phyloP scores from a whole-genome alignment of 2,113 vertebrate genomes.

The Psophia crepitans region DNA sequence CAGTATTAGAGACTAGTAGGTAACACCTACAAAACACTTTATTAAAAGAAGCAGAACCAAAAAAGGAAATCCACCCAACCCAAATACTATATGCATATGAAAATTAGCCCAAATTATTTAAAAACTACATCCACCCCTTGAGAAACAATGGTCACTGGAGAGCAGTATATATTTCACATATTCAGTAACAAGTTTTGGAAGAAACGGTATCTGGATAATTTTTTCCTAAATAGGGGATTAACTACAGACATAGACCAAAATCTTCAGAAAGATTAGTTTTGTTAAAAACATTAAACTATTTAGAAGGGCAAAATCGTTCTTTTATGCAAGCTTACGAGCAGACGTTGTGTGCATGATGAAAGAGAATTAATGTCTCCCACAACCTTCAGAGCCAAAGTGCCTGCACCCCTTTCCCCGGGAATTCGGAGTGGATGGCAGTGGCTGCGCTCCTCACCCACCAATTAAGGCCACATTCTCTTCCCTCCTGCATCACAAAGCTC shows the following conservation, averaged over 20 bases:
- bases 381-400: not conserved
- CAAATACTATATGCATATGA: not conserved
- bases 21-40: not conserved
- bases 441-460: not conserved
- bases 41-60: not conserved
- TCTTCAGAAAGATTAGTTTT: not conserved
- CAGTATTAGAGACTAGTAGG: not conserved
- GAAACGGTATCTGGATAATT: not conserved
- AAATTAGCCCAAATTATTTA: not conserved
- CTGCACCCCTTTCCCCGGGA: not conserved
- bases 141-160: not conserved
- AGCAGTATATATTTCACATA: not conserved
- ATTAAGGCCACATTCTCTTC: rapidly evolving
- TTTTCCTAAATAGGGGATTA: not conserved
- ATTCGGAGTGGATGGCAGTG: rapidly evolving
- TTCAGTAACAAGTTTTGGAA: not conserved
- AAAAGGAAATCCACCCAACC: not conserved
- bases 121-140: not conserved
- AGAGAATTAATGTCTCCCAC: not conserved
- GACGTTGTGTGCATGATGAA: not conserved
- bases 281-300: not conserved
- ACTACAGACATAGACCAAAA: not conserved
- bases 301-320: not conserved
- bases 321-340: rapidly evolving
- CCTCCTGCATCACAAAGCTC: not conserved